A percentile compares a stretch with the other conserved stretches of the same genome.
phyloP scores from a whole-genome alignment of 2,113 vertebrate species.

The Lasiurus cinereus region DNA sequence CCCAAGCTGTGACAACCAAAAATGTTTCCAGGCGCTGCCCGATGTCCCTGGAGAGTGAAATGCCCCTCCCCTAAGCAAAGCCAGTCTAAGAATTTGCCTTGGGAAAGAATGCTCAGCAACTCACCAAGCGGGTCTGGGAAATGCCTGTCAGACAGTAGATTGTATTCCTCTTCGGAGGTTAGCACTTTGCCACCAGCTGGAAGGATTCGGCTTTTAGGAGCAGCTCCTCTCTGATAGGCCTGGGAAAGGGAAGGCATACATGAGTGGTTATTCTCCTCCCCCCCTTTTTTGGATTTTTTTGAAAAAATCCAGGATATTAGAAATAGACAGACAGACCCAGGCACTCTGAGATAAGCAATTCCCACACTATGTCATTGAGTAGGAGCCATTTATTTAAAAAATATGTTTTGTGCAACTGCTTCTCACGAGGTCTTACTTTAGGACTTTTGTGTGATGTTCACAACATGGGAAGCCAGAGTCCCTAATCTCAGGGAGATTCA shows the following conservation, averaged over 20 bases:
- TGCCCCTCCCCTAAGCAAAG: not conserved
- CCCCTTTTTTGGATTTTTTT: not conserved
- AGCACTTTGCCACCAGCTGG: slow-evolving; percentile 93
- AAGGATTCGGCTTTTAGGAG: slow-evolving; percentile 89
- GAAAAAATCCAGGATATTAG: slow-evolving; percentile 24
- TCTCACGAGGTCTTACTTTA: not conserved
- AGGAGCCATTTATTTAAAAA: not conserved
- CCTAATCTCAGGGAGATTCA: slow-evolving; percentile 14
- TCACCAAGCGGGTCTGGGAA: slow-evolving; percentile 93
- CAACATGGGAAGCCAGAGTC: not conserved
- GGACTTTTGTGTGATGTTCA: not conserved
- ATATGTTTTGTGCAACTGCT: not conserved
- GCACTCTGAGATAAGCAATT: slow-evolving; percentile 26
- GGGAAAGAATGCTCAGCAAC: slow-evolving; percentile 70
- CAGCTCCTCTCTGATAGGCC: slow-evolving; percentile 90
- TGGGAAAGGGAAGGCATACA: slow-evolving; percentile 67
- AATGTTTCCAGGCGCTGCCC: not conserved
- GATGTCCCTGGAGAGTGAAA: not conserved
- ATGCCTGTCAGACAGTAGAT: slow-evolving; percentile 91
- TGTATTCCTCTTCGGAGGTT: slow-evolving; percentile 92
- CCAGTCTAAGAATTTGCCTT: not conserved
- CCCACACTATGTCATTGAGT: not conserved
- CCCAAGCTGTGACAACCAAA: not conserved
- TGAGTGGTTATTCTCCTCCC: not conserved
- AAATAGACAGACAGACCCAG: not conserved